Base-by-base conservation (phyloP, 2,797 vertebrate genomes). In the Naso thynnoides region DNA sequence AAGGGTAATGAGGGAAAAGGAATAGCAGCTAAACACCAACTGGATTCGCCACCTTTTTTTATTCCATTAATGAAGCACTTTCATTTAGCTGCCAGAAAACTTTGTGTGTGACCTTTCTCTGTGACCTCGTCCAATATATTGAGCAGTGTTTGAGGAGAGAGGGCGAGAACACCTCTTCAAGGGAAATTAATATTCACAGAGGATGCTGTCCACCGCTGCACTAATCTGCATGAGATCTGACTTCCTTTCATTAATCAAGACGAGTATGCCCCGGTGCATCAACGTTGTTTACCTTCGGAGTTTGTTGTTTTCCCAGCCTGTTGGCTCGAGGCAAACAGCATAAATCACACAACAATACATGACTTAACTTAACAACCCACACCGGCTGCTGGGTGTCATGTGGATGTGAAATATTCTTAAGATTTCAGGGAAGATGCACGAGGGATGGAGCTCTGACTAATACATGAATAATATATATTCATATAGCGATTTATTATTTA, bases 221-320 rank as follows among this genome's bases (percentile, higher is more conserved):
- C 87, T 90, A 91, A 93, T 94, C 92, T 93, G 90, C 88, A 91
- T 91, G 89, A 89, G 87, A 92, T 91, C 91, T 92, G 86, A 91
- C 89, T 92, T 92, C 89, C 90, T 93, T 91, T 89, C 92, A 93
- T 93, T 93, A 93, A 92, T 93, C 90, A 93, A 90, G 89, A 90
- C 66, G 75, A 89, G 81, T 84, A 85, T 91, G 88, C 88, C 85
- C 89, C 57, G 59, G 87, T 89, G 91, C 86, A 88, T 89, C 88
- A 38, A 3, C 69, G 45, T 53, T 93, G 90, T 93, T 91, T 93
- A 91, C 88, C 82, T 87, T 88, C 78, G n/a, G 62, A 89, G 84
- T 90, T 87, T 91, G 88, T 89, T 92, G 87, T 92, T 92, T 89
- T 84, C 83, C 55, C 80, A 88, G 90, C 86, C 78, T 92, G 91